Evolutionary conservation across 1,140 invertebrate species (phyloP), one percentile per base, ranked within the genome.

Genomic region (honey bee (Apis mellifera)): DNA sequence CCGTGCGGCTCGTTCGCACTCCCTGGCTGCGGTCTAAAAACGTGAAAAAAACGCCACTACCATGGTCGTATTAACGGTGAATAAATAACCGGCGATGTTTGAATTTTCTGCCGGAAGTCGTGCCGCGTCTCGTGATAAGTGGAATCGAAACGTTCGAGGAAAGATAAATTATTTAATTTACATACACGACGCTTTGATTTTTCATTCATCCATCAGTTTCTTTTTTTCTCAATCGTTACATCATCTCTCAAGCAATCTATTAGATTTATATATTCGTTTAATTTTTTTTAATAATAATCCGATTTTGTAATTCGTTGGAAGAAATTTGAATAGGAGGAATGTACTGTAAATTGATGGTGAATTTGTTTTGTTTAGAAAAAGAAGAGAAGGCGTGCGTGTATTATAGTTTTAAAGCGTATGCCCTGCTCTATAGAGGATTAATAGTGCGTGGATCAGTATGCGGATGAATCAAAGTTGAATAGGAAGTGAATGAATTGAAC

Each of bases 401-500:
- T 19, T 57, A 57, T 21, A 21, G 21, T 21, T 42, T 66, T 48
- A 19, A 48, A 68, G 32, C 48, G 11, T 48, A 8, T n/a, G 12
- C 48, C 48, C 42, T 68, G 21, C 7, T 68, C 5, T 11, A 68
- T 68, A 68, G 42, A 48, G 42, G 26, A 32, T 68, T 48, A 68
- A 68, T 68, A 68, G 32, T 21, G 42, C 42, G 32, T 68, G 65
- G 42, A 68, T 68, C 65, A 48, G 65, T 68, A 68, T 68, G 65
- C 65, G 42, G 65, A 68, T 42, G 65, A 68, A 68, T 32, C 65
- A 68, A 68, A 68, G 26, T 48, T 68, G 65, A 68, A 68, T 68
- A 48, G 65, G 65, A 68, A 48, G 42, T 68, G 65, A 68, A 68
- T 68, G 65, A 68, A 68, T 68, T 68, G 69, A 71, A 52, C n/a